Base-by-base conservation (phyloP, 2,888 invertebrate genomes). In the Limnephilus marmoratus region DNA sequence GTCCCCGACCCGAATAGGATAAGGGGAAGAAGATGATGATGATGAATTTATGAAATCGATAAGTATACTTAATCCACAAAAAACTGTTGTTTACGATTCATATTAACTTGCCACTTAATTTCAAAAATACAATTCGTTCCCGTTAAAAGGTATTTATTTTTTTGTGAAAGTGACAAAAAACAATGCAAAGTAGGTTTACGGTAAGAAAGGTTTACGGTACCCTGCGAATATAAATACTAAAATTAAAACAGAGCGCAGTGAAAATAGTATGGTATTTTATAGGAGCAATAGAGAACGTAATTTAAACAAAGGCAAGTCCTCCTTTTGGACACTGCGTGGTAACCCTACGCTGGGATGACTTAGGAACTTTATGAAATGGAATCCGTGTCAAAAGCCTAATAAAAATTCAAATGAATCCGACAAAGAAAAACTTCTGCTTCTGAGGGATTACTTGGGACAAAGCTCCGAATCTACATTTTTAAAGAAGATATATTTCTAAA, bases 321-420 rank as follows among this genome's bases (percentile, higher is more conserved):
- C 24, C n/a, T n/a, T 68, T 68, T 68, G 24, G 24, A n/a, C 9
- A 24, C 68, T 24, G 4, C 2, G 24, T 68, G 68, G 68, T n/a
- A 68, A 68, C 24, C 68, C 68, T 68, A 24, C 24, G 29, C 29
- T 53, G 5, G 24, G 24, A 15, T 29, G 11, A 81, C 29, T 37
- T 45, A 11, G 34, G 37, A 29, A 24, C 37, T 34, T 31, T 29
- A 31, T 11, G 37, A 82, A 82, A 49, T 31, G 85, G 85, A 53
- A 85, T 68, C 80, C 81, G 90, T 83, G 87, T 90, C 90, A 88
- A 87, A 92, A 91, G 85, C 88, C 90, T 90, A 93, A 93, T 93
- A 93, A 93, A 93, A 91, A 93, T 93, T 93, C 93, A 93, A 93
- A 93, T 93, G 93, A 93, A 91, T 85, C 80, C 80, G 53, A 31